phyloP scores from a whole-genome alignment of 2,888 invertebrate species.

The Xanthia togata region DNA sequence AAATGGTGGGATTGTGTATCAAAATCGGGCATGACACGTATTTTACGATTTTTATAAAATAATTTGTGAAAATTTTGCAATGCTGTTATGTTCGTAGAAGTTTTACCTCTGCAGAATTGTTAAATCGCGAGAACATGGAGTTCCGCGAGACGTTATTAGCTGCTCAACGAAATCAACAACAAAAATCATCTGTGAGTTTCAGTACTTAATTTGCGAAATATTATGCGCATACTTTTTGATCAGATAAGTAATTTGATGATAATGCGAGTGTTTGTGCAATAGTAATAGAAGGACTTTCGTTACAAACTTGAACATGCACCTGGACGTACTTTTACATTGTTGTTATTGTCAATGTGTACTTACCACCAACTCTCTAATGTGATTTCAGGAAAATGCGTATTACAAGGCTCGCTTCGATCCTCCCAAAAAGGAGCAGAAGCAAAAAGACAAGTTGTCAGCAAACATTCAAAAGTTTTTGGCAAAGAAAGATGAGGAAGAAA shows the following conservation, averaged over 20 bases:
- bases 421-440: conserved; percentile 94
- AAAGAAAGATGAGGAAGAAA: conserved; percentile 95
- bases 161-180: conserved; percentile 89
- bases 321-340: conserved; percentile 47
- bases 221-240: conserved; percentile 60
- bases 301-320: neutral
- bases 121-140: conserved; percentile 80
- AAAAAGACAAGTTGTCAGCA: conserved; percentile 92
- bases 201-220: conserved; percentile 65
- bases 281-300: neutral
- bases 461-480: conserved; percentile 96
- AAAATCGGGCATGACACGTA: conserved; percentile 86
- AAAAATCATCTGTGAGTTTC: conserved; percentile 88
- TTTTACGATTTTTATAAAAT: conserved; percentile 78
- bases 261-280: conserved; percentile 10
- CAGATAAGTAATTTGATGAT: conserved; percentile 30
- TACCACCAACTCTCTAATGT: conserved; percentile 10
- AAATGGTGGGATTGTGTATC: conserved; percentile 88
- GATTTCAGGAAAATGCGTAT: conserved; percentile 86
- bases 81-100: conserved; percentile 66
- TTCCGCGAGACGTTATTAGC: conserved; percentile 88
- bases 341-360: conserved; percentile 46
- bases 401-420: conserved; percentile 95
- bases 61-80: conserved; percentile 78
- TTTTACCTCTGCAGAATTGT: conserved; percentile 48